Percentiles rank a stretch among this genome's conserved stretches.
Conservation (phyloP, 2,797 vertebrate species). For the Galago senegalensis region DNA sequence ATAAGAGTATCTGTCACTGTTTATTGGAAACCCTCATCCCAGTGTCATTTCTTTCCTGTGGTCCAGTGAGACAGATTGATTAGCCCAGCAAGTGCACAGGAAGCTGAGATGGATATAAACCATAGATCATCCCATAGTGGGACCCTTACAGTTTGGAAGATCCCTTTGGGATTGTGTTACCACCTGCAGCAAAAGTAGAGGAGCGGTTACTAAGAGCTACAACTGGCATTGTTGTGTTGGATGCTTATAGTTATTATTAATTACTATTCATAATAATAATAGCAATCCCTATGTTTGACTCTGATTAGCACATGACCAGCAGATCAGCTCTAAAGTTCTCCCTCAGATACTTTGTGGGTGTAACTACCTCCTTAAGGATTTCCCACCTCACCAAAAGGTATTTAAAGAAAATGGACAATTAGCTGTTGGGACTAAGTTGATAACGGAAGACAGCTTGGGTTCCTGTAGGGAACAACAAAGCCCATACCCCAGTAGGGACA, state of each 20-base stretch:
- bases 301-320: conserved; percentile 19
- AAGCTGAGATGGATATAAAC: conserved; percentile 5
- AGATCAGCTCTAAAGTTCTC: conserved; percentile 50
- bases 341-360: conserved; percentile 49
- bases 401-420: conserved; percentile 58
- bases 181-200: conserved; percentile 36
- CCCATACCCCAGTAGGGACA: neutral
- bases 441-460: neutral
- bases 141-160: conserved; percentile 7
- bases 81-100: conserved; percentile 18
- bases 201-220: conserved; percentile 40
- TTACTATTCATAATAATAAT: neutral
- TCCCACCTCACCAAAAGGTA: conserved; percentile 50
- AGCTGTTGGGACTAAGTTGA: conserved; percentile 50
- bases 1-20: conserved; percentile 39
- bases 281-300: conserved; percentile 6
- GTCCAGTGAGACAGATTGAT: neutral
- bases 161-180: neutral
- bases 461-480: conserved; percentile 32
- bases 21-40: neutral
- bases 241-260: neutral
- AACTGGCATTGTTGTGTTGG: neutral
- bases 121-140: neutral
- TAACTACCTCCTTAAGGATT: conserved; percentile 58
- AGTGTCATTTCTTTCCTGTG: conserved; percentile 15